Evolutionary conservation across 2,888 invertebrate genomes (phyloP), one percentile per base, ranked within the genome.

Genomic region (Mayetiola destructor): DNA sequence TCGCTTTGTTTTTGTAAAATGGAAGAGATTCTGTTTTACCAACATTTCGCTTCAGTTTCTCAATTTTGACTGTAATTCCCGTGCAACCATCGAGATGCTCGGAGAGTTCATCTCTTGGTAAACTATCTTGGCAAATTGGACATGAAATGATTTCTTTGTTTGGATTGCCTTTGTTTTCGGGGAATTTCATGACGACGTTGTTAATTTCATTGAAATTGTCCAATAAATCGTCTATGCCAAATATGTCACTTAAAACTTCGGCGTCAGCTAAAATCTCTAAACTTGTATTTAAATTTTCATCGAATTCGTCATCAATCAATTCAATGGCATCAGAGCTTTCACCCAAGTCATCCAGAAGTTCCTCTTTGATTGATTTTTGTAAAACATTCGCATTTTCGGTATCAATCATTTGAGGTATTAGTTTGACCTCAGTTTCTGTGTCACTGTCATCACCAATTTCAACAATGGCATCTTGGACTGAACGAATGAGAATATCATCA

Each of bases 51-150:
- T 36, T 40, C 1, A 8, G n/a, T 2, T 65, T 63, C 55, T 60
- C 55, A 16, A 70, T 62, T 55, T 64, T 65, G 3, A 64, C 59
- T 1, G 64, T 61, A 23, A 72, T 68, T 14, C 68, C 68, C 12
- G 63, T 65, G 60, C 73, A 72, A 10, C 73, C 73, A 16, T 72
- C 67, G 29, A 73, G 61, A 58, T 72, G 72, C 10, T 68, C 67
- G 0, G 63, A 58, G 27, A 71, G 64, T 12, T 65, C 60, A 2
- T 62, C 61, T 6, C 72, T 68, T 27, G 63, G 65, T 62, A 73
- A 63, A 48, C 67, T 68, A 14, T 65, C 66, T 35, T 69, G 65
- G 57, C 72, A 72, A 18, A 72, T 66, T 1, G 72, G 71, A 57
- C 72, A 72, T 0, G 61, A 64, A 14, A 70, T 66, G 4, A 72